Base-by-base conservation (phyloP, 2,113 vertebrate genomes). In the Cheilinus undulatus region DNA sequence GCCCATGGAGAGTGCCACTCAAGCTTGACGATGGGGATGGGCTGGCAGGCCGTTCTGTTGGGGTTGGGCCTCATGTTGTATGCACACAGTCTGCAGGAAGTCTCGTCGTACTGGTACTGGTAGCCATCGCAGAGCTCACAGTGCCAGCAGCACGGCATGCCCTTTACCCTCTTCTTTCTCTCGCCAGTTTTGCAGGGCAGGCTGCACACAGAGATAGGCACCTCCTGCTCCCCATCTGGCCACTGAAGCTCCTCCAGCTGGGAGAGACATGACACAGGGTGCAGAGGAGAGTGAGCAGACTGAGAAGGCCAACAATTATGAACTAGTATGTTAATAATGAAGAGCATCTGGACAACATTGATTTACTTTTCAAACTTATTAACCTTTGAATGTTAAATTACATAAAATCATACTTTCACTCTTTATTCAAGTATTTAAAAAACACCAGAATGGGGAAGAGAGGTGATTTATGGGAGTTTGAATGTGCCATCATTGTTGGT, bases 1-100 rank as follows among this genome's bases (percentile, higher is more conserved):
- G 91, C 91, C 91, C 91, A 92, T 0, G 91, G 81, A 2, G 91
- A 92, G 78, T 92, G 90, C 91, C 91, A 92, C 83, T 92, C 91
- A 56, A 92, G 85, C 63, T 91, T 92, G 76, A 91, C 85, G 3
- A 92, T 89, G 14, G 91, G 91, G 68, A 92, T 92, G 68, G 86
- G 84, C 82, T 92, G 91, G 68, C 91, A 92, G 71, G 86, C 78
- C 8, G 91, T 92, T 51, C 91, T 70, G 83, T 92, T 92, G 65
- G 89, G 73, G 77, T 89, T 85, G 57, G 91, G 91, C 67, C 90
- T 83, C 88, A 91, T 89, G 82, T 92, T 82, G 53, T 92, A 92
- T 23, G 84, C 78, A 26, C 91, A 92, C 72, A 92, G 78, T 64
- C 89, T 74, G 80, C 91, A 92, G 59, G 89, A 90, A 3, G 89